Evolutionary conservation across 2,797 vertebrate genomes (phyloP).

Genomic region (Acanthornis magna): DNA sequence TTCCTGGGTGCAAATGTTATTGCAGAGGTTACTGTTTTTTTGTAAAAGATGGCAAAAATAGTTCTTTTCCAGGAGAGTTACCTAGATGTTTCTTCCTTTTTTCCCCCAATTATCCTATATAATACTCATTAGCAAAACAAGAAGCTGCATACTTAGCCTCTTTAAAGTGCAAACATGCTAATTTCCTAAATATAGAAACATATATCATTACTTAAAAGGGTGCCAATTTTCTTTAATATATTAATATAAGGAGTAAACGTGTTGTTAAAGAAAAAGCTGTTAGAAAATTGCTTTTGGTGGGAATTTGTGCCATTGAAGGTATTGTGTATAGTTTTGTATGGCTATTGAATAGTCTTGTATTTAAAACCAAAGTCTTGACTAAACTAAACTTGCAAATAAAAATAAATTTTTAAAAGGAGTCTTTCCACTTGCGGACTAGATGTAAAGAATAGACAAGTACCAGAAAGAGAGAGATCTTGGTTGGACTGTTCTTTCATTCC

Average conservation of each 20-base stretch:
- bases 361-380: background rate
- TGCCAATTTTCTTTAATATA: background rate
- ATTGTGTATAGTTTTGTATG: background rate
- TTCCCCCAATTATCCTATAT: background rate
- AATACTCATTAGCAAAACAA: background rate
- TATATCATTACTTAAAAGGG: background rate
- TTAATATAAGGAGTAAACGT: background rate
- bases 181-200: background rate
- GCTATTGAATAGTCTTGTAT: background rate
- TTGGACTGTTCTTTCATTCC: background rate
- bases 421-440: background rate
- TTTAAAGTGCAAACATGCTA: background rate
- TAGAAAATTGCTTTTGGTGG: background rate
- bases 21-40: background rate
- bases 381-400: background rate
- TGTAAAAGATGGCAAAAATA: background rate
- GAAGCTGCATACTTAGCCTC: background rate
- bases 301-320: background rate
- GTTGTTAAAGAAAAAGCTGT: background rate
- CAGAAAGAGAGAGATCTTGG: background rate
- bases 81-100: background rate
- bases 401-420: background rate
- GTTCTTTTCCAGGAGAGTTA: background rate
- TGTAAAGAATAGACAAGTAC: background rate
- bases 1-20: background rate